Percentiles rank a stretch among this genome's conserved stretches.
Evolutionary conservation across 2,797 vertebrate species (phyloP).

Genomic region (Cyprinella venusta): DNA sequence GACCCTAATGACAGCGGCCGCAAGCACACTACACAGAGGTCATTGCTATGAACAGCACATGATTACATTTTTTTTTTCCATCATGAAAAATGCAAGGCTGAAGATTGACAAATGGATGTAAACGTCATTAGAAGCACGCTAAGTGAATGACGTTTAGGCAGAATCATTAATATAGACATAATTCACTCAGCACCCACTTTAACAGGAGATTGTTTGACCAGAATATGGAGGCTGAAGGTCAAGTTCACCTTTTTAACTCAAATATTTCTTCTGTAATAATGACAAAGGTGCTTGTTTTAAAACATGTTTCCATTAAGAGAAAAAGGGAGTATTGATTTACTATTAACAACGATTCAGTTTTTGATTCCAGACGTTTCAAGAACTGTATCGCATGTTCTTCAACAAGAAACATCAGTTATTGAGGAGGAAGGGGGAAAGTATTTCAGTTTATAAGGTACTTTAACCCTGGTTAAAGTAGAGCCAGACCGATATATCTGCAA

Average conservation of each 20-base stretch:
- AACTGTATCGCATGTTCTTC: too few species aligned
- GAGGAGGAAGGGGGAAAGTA: too few species aligned
- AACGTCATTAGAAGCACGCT: not conserved
- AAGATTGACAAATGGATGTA: not conserved
- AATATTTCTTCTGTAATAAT: not conserved
- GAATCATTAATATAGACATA: not conserved
- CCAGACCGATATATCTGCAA: too few species aligned
- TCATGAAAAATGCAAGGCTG: conserved; percentile 7
- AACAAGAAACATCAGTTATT: too few species aligned
- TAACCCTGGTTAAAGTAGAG: too few species aligned
- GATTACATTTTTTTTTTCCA: conserved; percentile 17
- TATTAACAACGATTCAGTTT: not conserved
- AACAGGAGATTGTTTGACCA: not conserved
- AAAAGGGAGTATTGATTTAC: not conserved
- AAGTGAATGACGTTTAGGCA: not conserved
- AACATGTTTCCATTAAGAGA: not conserved
- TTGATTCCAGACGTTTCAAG: too few species aligned
- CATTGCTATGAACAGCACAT: conserved; percentile 23
- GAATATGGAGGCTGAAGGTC: not conserved
- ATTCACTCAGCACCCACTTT: not conserved
- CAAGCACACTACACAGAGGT: conserved; percentile 36
- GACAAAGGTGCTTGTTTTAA: not conserved
- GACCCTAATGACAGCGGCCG: conserved; percentile 63
- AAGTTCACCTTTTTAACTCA: not conserved
- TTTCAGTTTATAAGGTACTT: too few species aligned